Evolutionary conservation across 2,888 invertebrate genomes (phyloP).

Genomic region (Slavum lentiscoides): DNA sequence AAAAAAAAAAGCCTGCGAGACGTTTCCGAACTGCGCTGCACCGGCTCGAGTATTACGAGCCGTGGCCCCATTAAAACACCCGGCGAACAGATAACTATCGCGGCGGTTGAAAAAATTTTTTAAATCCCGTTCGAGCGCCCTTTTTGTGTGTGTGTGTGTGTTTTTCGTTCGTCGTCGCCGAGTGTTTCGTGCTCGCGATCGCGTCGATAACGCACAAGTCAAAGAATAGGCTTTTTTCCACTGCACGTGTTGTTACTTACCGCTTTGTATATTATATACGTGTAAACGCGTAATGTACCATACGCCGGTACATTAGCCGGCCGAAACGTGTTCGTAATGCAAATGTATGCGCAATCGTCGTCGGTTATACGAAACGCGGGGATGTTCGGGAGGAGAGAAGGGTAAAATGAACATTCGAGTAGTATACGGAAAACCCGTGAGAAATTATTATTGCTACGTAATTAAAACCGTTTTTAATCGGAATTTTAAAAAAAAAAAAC

Average conservation of each 20-base stretch:
- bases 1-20: background rate
- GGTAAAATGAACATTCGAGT: background rate
- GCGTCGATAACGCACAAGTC: constrained; percentile 40
- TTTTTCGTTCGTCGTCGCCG: constrained; percentile 28
- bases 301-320: background rate
- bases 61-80: constrained; percentile 33
- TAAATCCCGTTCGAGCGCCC: constrained; percentile 28
- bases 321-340: constrained; percentile 43
- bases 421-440: constrained; percentile 1
- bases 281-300: background rate
- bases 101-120: constrained; percentile 41
- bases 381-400: background rate
- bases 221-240: constrained; percentile 13
- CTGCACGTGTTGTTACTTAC: background rate
- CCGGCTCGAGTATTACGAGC: too few species aligned
- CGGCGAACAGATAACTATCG: constrained; percentile 29
- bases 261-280: too few species aligned
- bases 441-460: background rate
- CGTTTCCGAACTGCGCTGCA: constrained; percentile 11
- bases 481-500: too few species aligned
- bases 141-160: background rate
- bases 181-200: constrained; percentile 49
- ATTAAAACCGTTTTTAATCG: background rate
- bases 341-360: constrained; percentile 29
- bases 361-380: background rate